Conservation (phyloP, 2,113 vertebrate genomes). For the Psittacus erithacus region DNA sequence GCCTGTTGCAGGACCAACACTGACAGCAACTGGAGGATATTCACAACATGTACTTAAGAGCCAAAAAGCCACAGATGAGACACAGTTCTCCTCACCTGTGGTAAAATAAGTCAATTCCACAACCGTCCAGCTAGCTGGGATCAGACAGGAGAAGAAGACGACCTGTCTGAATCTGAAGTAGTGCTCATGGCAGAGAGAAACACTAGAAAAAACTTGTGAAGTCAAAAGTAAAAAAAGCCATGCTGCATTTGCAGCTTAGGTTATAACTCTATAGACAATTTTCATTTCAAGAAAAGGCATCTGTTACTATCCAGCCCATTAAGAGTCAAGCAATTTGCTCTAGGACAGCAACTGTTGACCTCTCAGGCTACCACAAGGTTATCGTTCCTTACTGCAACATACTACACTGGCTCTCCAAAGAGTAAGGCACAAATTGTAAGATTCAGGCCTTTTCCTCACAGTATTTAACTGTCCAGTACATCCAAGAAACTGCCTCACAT, state of each 20-base stretch:
- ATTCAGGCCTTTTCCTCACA: neutral
- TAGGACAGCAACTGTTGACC: neutral
- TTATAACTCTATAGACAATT: neutral
- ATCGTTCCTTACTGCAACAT: neutral
- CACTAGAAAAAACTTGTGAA: neutral
- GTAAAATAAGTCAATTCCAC: neutral
- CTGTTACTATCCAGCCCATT: neutral
- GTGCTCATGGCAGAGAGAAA: neutral
- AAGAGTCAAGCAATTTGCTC: neutral
- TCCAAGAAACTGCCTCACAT: neutral
- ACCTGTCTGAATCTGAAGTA: neutral
- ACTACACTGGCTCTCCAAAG: neutral
- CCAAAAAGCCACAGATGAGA: neutral
- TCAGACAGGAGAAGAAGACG: neutral
- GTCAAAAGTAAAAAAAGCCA: neutral
- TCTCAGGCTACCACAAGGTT: neutral
- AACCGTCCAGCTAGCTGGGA: neutral
- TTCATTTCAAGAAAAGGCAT: neutral
- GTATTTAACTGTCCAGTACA: neutral
- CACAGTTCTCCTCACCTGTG: neutral
- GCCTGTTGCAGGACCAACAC: neutral
- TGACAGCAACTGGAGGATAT: neutral
- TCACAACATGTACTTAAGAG: neutral
- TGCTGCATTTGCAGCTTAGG: neutral
- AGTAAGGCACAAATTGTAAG: neutral